Base-by-base conservation (phyloP, 2,888 invertebrate species). In the Hirtodrosophila trivittata region DNA sequence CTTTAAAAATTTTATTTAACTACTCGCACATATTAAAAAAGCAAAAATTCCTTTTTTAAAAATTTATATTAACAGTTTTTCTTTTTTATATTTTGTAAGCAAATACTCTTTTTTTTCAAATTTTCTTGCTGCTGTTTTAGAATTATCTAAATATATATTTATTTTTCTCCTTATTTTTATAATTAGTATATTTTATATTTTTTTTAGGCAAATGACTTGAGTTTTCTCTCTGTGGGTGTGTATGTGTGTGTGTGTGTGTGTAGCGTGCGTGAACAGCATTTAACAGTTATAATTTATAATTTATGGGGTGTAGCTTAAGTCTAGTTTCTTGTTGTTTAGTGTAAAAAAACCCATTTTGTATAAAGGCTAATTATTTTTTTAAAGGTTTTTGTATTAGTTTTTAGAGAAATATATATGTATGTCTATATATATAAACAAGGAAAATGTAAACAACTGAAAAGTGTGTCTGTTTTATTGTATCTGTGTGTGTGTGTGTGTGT, bases 231-330 rank as follows among this genome's bases (percentile, higher is more conserved):
- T 7, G 35, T 41, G 26, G 14, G 28, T 46, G 12, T 51, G n/a
- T 52, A 33, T 32, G 16, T 49, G 13, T 43, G 16, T 55, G 32
- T 47, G 30, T 62, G 37, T 67, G 51, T 67, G 49, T 77, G 45
- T 76, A 66, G 54, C 66, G 71, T 78, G 62, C 70, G 56, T 82
- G 73, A 73, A 82, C 78, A 78, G 83, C 74, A 74, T 68, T 73
- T 69, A 77, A 75, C 77, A 77, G 54, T 75, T 63, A 82, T 62
- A 54, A 72, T 58, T 57, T 50, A 66, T 16, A 45, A 50, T 57
- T 60, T 45, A 26, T 45, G 33, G 49, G 16, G 47, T 49, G 49
- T 81, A 65, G 56, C 77, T 77, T 72, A 75, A 32, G 7, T 12
- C 66, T 77, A 70, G 10, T 26, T 59, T 64, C 25, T 60, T 49